Base-by-base conservation (phyloP, 2,113 vertebrate genomes). In the Galemys pyrenaicus region DNA sequence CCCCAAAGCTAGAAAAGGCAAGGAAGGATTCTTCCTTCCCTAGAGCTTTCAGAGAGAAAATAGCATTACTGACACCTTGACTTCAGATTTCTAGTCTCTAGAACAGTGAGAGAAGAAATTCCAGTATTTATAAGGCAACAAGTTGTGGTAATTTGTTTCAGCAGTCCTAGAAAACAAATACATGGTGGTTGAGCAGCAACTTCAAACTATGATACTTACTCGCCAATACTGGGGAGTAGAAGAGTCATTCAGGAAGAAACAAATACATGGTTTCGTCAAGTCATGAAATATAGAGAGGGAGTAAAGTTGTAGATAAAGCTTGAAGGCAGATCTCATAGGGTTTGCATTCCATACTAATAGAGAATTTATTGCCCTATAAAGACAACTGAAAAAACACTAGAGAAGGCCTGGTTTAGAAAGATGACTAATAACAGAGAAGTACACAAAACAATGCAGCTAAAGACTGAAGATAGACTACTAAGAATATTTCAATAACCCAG, bases 401-500 rank as follows among this genome's bases (percentile, higher is more conserved):
- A 28, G n/a, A 77, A 92, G 5, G 85, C 75, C 11, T 85, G 46
- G 3, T 87, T 92, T 58, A 75, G 73, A 94, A 96, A 94, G 28
- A 75, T 49, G 41, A 64, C 35, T 62, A 67, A n/a, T 83, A 39
- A 24, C 37, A 85, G 19, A 62, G 39, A 89, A 32, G 6, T 56
- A 35, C 19, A 65, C 5, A 78, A 16, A 92, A 74, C 41, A 87
- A 46, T 24, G 16, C 10, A 24, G 32, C 60, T 90, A 5, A 44
- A 87, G 37, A 92, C 26, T 92, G 28, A 79, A 32, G 8, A 92
- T 1, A 93, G 28, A 68, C 88, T 60, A 60, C 39, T 87, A 88
- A 96, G 41, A 71, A 85, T 26, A 88, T 81, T 56, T 41, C n/a
- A 87, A 92, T 41, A 96, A 92, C 22, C 39, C 71, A 85, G 10